phyloP scores from a whole-genome alignment of 2,113 vertebrate genomes.

The Condylura cristata region DNA sequence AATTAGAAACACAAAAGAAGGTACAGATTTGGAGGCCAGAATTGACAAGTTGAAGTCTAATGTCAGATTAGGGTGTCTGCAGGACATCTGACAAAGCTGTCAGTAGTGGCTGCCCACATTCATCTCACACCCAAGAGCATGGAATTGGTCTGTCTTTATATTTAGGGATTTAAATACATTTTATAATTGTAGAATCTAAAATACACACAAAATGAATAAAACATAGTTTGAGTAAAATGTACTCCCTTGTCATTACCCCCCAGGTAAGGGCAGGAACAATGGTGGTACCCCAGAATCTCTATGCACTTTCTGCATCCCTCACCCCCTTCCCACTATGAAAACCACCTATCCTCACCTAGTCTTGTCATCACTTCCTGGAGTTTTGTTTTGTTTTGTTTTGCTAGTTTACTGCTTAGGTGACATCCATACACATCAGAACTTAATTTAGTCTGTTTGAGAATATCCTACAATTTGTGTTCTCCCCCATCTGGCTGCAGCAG shows the following conservation, averaged over 20 bases:
- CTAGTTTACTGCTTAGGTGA: not conserved
- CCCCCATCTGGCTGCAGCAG: not conserved
- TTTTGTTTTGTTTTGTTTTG: not conserved
- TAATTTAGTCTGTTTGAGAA: not conserved
- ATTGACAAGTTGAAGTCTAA: not conserved
- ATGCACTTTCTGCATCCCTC: accelerated
- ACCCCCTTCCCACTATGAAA: not conserved
- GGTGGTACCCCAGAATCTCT: not conserved
- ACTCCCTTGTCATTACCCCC: not conserved
- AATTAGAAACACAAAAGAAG: not conserved
- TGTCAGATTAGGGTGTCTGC: not conserved
- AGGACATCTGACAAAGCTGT: not conserved
- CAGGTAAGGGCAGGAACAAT: not conserved
- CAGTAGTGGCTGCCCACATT: accelerated
- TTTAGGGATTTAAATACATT: not conserved
- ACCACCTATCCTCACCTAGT: not conserved
- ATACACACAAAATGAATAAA: not conserved
- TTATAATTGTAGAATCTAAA: not conserved
- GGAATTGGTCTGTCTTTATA: not conserved
- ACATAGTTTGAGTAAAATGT: not conserved
- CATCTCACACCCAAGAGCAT: not conserved
- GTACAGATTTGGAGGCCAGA: too few species aligned
- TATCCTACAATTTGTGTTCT: not conserved
- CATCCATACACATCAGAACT: not conserved
- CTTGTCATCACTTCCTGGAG: not conserved